These are phyloP conservation scores for Pygmarrhopalites habei DNA, from an alignment of 1,140 invertebrate species.

Conservation along the genomic window DNA sequence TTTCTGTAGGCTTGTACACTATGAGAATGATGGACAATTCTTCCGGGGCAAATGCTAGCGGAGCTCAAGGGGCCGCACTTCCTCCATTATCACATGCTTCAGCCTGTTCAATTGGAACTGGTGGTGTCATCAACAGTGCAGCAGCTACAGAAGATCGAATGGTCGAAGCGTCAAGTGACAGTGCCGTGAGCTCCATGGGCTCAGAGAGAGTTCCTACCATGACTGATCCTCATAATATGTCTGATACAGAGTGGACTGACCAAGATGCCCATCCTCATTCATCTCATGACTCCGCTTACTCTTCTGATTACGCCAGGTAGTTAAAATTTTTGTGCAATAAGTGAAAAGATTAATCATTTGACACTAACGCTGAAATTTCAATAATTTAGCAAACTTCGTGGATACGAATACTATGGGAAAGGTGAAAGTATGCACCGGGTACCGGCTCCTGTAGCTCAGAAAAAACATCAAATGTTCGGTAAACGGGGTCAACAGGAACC, in stretches of 20 bases:
- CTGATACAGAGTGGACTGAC: slow-evolving; percentile 82
- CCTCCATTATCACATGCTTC: slow-evolving; percentile 7
- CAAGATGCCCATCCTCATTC: slow-evolving; percentile 69
- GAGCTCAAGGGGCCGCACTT: slow-evolving; percentile 28
- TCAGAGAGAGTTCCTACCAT: slow-evolving; percentile 56
- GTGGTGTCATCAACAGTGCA: slow-evolving; percentile 43
- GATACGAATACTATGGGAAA: slow-evolving; percentile 55
- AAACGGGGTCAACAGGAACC: slow-evolving; percentile 68
- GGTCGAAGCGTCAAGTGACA: slow-evolving; percentile 69
- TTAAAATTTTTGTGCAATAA: too few relatives aligned
- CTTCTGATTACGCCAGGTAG: slow-evolving; percentile 39
- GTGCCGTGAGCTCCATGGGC: slow-evolving; percentile 83
- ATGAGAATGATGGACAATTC: slow-evolving; percentile 69
- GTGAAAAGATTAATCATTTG: too few relatives aligned
- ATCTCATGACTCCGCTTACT: slow-evolving; percentile 43
- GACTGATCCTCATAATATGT: slow-evolving; percentile 68
- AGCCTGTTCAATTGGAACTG: slow-evolving; percentile 20
- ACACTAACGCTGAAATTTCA: too few relatives aligned
- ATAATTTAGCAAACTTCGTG: slow-evolving; percentile 56
- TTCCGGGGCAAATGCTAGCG: slow-evolving; percentile 43
- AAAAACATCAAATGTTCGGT: slow-evolving; percentile 86
- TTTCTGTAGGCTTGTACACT: slow-evolving; percentile 69
- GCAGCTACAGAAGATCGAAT: slow-evolving; percentile 54
- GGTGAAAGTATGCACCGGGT: slow-evolving; percentile 23
- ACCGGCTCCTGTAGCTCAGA: slow-evolving; percentile 65